Evolutionary conservation across 2,888 invertebrate species (phyloP).

Genomic region (Dryobotodes eremita): DNA sequence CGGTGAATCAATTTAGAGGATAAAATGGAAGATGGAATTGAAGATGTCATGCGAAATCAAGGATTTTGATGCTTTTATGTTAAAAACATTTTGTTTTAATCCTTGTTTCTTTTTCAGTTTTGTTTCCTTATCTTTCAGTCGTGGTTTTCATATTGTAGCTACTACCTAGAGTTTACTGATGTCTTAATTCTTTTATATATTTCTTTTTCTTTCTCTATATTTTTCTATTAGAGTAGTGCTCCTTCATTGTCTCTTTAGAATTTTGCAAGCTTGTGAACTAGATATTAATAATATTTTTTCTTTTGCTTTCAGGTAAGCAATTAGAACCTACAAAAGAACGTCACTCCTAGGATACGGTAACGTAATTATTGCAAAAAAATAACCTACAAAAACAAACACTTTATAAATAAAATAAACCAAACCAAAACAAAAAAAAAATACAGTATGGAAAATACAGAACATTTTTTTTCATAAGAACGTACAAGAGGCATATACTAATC

Average conservation of each 20-base stretch:
- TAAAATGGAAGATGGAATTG: not conserved
- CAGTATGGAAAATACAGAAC: conserved; percentile 59
- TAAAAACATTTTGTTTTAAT: not conserved
- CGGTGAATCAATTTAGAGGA: conserved; percentile 15
- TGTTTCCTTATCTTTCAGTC: not conserved
- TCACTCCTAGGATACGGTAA: conserved; percentile 9
- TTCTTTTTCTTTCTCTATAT: too few species aligned
- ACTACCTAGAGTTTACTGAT: not conserved
- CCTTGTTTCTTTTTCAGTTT: not conserved
- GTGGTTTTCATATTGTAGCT: not conserved
- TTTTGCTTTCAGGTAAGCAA: conserved; percentile 57
- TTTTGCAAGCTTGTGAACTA: not conserved
- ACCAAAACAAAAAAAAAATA: conserved; percentile 7
- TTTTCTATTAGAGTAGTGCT: not conserved
- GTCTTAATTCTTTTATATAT: not conserved
- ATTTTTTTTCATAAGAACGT: conserved; percentile 39
- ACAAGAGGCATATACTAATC: conserved; percentile 52
- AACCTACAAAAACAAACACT: not conserved
- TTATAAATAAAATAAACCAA: not conserved
- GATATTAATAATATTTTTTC: conserved; percentile 14
- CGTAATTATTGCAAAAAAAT: not conserved
- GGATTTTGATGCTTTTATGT: not conserved
- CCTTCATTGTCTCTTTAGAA: not conserved
- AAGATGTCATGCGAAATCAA: not conserved
- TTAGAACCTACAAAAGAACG: not conserved